A percentile compares a stretch with the other conserved stretches of the same genome.
These are phyloP conservation scores for Rana temporaria DNA, from an alignment of 2,113 vertebrate genomes.

Conservation along the genomic window DNA sequence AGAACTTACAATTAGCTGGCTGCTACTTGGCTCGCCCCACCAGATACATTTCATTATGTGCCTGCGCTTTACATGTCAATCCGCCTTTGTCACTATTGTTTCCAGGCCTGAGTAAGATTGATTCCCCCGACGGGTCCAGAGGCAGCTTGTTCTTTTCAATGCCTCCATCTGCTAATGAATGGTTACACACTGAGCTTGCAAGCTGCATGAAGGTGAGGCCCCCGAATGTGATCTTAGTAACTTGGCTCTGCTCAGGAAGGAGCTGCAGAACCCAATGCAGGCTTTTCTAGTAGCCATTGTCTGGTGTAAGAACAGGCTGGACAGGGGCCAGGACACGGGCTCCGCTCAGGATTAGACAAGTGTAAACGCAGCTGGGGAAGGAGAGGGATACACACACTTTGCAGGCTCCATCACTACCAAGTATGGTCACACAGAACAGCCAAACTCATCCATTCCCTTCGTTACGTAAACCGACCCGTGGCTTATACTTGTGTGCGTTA, in stretches of 20 bases:
- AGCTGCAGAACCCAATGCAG: not conserved
- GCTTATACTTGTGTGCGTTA: not conserved
- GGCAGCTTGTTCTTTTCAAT: not conserved
- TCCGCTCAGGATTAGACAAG: constrained; percentile 31
- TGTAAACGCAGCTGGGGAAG: constrained; percentile 16
- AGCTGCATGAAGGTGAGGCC: constrained; percentile 21
- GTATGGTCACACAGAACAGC: constrained; percentile 33
- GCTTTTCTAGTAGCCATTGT: constrained; percentile 29
- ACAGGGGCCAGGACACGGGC: constrained; percentile 11
- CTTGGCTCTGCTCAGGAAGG: constrained; percentile 41
- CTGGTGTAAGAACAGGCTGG: constrained; percentile 11
- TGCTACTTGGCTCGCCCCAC: not conserved
- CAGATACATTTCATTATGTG: constrained; percentile 19
- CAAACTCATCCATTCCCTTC: no score
- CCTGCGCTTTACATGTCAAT: constrained; percentile 35
- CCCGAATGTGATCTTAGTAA: constrained; percentile 41
- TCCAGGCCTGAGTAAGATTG: constrained; percentile 15
- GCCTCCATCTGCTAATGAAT: constrained; percentile 43
- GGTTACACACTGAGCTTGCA: constrained; percentile 16
- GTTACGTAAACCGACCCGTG: not conserved
- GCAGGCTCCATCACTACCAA: constrained; percentile 32
- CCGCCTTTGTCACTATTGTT: constrained; percentile 43
- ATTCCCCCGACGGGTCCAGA: constrained; percentile 1
- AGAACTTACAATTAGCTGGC: not conserved
- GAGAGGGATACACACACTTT: constrained; percentile 7